phyloP scores from a whole-genome alignment of 64 coral and sea anemone species.

The Porites lutea region DNA sequence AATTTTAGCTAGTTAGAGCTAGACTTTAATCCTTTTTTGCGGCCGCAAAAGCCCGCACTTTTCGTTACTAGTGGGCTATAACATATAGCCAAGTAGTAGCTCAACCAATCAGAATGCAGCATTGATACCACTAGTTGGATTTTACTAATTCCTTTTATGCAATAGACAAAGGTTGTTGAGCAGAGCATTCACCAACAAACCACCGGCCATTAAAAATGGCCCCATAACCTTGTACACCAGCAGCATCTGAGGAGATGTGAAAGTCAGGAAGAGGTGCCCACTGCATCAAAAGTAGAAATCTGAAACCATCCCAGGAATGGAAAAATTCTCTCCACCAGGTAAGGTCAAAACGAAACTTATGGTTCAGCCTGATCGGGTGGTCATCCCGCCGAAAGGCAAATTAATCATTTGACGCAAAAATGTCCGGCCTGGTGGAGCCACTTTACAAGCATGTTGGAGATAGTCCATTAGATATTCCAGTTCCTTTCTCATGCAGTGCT shows the following conservation, averaged over 20 bases:
- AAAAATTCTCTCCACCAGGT: conserved; percentile 43
- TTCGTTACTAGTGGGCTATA: no score
- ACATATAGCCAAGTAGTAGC: no score
- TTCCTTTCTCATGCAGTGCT: neutral
- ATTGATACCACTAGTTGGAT: no score
- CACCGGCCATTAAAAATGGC: conserved; percentile 15
- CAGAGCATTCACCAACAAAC: conserved; percentile 11
- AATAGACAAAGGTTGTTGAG: neutral
- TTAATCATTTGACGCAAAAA: conserved; percentile 43
- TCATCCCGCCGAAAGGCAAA: neutral
- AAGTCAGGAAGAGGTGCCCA: neutral
- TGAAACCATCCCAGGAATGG: neutral
- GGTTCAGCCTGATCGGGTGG: conserved; percentile 3
- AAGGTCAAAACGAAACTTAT: conserved; percentile 25
- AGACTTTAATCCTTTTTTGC: no score
- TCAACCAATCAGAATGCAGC: neutral
- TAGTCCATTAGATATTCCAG: conserved; percentile 47
- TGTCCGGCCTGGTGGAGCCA: neutral
- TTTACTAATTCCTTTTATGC: neutral
- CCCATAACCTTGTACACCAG: conserved; percentile 42
- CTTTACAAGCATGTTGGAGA: conserved; percentile 30
- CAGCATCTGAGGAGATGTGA: neutral
- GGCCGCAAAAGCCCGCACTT: no score
- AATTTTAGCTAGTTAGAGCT: no score
- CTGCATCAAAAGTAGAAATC: conserved; percentile 1